Conservation (phyloP, 2,888 invertebrate species). For the Chironomus riparius region DNA sequence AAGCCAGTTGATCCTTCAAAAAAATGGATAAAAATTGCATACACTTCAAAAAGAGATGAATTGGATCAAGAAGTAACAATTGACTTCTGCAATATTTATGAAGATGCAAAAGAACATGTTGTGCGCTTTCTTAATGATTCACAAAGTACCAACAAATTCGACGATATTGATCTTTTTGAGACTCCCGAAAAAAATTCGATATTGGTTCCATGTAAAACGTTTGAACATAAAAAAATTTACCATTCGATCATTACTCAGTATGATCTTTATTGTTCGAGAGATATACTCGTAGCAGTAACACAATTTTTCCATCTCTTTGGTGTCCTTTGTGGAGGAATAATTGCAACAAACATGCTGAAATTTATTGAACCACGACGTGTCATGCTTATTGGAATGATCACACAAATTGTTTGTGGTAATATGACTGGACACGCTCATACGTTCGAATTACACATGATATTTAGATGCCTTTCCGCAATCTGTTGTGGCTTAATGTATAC, state of each 20-base stretch:
- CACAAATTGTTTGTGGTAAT: conserved; percentile 41
- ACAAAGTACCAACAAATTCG: conserved; percentile 29
- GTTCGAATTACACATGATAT: conserved; percentile 40
- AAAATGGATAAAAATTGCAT: conserved; percentile 18
- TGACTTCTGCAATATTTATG: conserved; percentile 23
- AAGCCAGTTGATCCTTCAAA: conserved; percentile 29
- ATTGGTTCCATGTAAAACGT: conserved; percentile 20
- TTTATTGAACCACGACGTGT: conserved; percentile 39
- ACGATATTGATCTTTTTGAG: not conserved
- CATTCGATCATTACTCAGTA: conserved; percentile 41
- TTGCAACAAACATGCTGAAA: conserved; percentile 40
- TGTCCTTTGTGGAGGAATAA: conserved; percentile 41
- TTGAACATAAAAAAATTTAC: conserved; percentile 33
- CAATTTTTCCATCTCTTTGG: conserved; percentile 45
- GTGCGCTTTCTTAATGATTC: not conserved
- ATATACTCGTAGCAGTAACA: conserved; percentile 42
- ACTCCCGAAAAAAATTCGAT: not conserved
- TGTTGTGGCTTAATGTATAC: conserved; percentile 44
- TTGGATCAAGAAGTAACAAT: not conserved
- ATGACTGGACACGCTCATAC: conserved; percentile 40
- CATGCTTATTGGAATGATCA: conserved; percentile 40
- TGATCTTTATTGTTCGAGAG: conserved; percentile 41
- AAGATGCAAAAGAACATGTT: not conserved
- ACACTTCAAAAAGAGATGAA: not conserved
- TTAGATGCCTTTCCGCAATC: conserved; percentile 41